These are phyloP conservation scores for Petrocephalus microphthalmus DNA, from an alignment of 2,113 vertebrate genomes.

Conservation along the genomic window DNA sequence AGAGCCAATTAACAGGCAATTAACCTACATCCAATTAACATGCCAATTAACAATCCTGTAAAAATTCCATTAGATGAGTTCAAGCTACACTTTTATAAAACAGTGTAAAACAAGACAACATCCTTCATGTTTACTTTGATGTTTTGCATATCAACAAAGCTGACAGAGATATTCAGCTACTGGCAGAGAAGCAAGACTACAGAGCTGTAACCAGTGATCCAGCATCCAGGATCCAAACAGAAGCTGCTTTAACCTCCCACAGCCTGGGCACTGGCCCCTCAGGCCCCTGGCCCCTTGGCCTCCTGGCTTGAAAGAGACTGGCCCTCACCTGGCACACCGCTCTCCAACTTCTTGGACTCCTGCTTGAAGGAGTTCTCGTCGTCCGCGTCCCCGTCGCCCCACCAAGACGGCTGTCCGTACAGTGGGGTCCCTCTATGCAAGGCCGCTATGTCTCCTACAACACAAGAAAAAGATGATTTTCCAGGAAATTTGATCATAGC, in stretches of 20 bases:
- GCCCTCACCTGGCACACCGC: slow-evolving; percentile 62
- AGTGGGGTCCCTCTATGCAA: slow-evolving; percentile 88
- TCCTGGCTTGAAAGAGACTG: too few species aligned
- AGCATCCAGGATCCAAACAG: not conserved
- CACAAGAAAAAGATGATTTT: not conserved
- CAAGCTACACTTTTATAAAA: not conserved
- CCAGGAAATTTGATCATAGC: not conserved
- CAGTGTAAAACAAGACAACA: not conserved
- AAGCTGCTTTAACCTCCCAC: not conserved
- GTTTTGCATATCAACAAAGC: not conserved
- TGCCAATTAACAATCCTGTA: not conserved
- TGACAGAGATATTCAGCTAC: not conserved
- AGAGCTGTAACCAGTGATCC: not conserved
- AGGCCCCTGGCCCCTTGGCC: not conserved
- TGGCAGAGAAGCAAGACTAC: not conserved
- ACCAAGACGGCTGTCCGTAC: slow-evolving; percentile 96
- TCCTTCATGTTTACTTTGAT: not conserved
- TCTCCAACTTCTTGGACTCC: slow-evolving; percentile 74
- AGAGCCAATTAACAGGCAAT: not conserved
- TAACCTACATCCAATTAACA: not conserved
- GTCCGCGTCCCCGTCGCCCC: slow-evolving; percentile 89
- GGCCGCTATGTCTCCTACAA: slow-evolving; percentile 69
- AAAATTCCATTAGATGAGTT: not conserved
- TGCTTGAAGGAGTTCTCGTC: slow-evolving; percentile 81
- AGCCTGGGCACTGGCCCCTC: not conserved